Base-by-base conservation (phyloP, 2,113 vertebrate genomes). In the Podarcis raffonei region DNA sequence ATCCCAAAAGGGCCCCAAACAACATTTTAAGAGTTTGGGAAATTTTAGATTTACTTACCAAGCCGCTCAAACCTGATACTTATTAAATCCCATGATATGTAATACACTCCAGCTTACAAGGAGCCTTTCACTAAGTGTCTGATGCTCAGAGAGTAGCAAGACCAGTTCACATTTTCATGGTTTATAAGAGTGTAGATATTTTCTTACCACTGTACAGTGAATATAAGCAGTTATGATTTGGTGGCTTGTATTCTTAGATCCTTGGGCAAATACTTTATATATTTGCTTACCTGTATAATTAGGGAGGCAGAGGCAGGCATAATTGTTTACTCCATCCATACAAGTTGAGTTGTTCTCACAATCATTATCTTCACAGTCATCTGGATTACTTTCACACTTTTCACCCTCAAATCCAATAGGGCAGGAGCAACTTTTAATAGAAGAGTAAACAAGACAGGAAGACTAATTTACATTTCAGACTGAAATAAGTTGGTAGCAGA, bases 281-380 rank as follows among this genome's bases (percentile, higher is more conserved):
- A 30, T 25, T 87, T 92, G 66, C 93, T 93, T 95, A 99, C 99
- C 98, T 94, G 97, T 97, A 95, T 98, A 99, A 94, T 99, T 99
- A 3, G 98, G 98, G 1, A 97, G 97, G 88, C 99, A 99, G 88
- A 99, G 77, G 62, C 99, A 99, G 86, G 96, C 98, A 18, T 99
- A 99, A 97, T 99, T 99, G 97, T 99, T 98, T 97, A 99, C 96
- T 48, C 99, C 98, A 15, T 99, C 99, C 39, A 98, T 94, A 30
- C 99, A 99, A 0, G 99, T 99, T 88, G 98, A 97, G 82, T 99
- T 99, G 96, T 99, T 99, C 94, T 99, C 98, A 0, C 99, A 99
- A 96, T 99, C 98, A 0, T 99, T 99, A 96, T 99, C 98, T 92
- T 99, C 98, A 4, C 99, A 99, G 94, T 99, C 99, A 2, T 99